Evolutionary conservation across 2,113 vertebrate species (phyloP), one percentile per base, ranked within the genome.

Genomic region (Notarius lentiginosus): DNA sequence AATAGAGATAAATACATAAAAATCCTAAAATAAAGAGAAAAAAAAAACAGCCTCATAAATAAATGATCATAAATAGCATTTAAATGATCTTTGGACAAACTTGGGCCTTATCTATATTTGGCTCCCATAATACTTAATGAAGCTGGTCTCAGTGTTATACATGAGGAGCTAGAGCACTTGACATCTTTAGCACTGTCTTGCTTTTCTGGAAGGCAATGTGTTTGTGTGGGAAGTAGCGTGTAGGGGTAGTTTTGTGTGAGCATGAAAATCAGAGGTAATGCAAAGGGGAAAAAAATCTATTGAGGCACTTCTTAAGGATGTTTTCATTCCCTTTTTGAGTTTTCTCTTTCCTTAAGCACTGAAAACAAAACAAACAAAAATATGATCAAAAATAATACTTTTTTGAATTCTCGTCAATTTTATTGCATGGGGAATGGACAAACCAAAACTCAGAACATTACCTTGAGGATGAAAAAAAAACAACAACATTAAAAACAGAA

Each of bases 261-360:
- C 56, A 66, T 83, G 86, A 87, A 75, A 85, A 76, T 63, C 24
- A 66, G 61, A 83, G 22, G 18, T 89, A 88, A 89, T 90, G 73
- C 86, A 87, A 88, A 91, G 87, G 77, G 58, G 20, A 9, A 91
- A 91, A 90, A 92, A 88, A 94, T 91, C 91, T 92, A 93, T 94
- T 90, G 93, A 95, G 95, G 94, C 94, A 95, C 94, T 95, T 95
- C 93, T 93, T 93, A 93, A 93, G 91, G 92, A 95, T 94, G 92
- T 92, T 91, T 92, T 70, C 89, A 18, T 86, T 83, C 66, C n/a
- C 11, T 85, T 79, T 53, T 58, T 60, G 2, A 76, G 9, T 18
- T 60, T 84, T 88, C 17, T 91, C 34, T 90, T 88, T 91, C 79
- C 87, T 87, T 65, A 86, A 89, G 72, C 88, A 90, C 86, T 61